phyloP scores from a whole-genome alignment of 2,797 vertebrate species.

The Champsocephalus esox region DNA sequence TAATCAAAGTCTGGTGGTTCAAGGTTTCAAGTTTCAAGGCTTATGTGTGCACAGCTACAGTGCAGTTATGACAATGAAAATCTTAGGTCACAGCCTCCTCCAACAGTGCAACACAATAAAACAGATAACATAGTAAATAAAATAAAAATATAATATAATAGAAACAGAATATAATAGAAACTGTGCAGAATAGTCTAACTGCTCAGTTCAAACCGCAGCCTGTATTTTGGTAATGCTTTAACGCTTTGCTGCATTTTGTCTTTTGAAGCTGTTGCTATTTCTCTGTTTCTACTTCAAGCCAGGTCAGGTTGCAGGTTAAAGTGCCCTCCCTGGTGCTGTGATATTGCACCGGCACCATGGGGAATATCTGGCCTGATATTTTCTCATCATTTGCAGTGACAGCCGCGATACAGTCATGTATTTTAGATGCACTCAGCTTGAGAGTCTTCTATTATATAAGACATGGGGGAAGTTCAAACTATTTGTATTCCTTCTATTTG shows the following conservation, averaged over 20 bases:
- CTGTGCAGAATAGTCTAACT: too few species aligned
- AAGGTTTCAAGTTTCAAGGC: too few species aligned
- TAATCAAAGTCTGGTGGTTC: slow-evolving; percentile 36
- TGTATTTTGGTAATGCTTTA: slow-evolving; percentile 55
- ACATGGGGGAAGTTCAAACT: background rate
- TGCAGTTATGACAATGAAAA: too few species aligned
- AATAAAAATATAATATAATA: too few species aligned
- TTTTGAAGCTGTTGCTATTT: slow-evolving; percentile 23
- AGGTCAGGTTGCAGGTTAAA: slow-evolving; percentile 60
- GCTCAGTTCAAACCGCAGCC: slow-evolving; percentile 47
- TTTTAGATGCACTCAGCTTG: slow-evolving; percentile 1
- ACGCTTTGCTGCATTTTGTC: slow-evolving; percentile 50
- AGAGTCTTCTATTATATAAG: background rate
- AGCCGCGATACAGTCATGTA: slow-evolving; percentile 11
- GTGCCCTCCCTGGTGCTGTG: slow-evolving; percentile 27
- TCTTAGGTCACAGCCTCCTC: too few species aligned
- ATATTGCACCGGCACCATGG: slow-evolving; percentile 15
- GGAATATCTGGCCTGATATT: slow-evolving; percentile 38
- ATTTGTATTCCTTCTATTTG: background rate
- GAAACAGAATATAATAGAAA: too few species aligned
- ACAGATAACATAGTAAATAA: too few species aligned
- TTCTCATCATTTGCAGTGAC: slow-evolving; percentile 21
- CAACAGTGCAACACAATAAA: too few species aligned
- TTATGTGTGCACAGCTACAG: too few species aligned
- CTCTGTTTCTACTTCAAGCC: slow-evolving; percentile 10